These are phyloP conservation scores for Macrophya annulata DNA, from an alignment of 2,888 invertebrate species.

Conservation along the genomic window DNA sequence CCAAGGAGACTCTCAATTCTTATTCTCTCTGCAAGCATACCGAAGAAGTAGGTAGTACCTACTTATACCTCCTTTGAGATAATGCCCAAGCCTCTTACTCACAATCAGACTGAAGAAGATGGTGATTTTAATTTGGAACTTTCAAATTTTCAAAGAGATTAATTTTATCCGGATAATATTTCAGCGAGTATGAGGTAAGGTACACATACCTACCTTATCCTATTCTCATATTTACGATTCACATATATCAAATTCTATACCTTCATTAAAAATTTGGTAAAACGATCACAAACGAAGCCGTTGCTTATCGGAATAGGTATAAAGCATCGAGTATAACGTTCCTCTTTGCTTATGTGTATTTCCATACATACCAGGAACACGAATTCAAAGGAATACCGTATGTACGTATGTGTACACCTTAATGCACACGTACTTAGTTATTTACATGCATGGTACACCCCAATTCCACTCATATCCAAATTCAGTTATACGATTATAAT, in stretches of 20 bases:
- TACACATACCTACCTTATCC: not conserved
- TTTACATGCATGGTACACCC: conserved; percentile 6
- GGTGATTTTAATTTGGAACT: conserved; percentile 21
- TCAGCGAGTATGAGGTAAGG: not conserved
- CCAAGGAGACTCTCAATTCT: conserved; percentile 13
- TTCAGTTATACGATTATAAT: not conserved
- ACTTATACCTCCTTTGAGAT: conserved; percentile 16
- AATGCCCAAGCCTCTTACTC: conserved; percentile 21
- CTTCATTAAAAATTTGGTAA: not conserved
- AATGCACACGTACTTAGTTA: not conserved
- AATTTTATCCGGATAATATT: conserved; percentile 9
- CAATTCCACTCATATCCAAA: conserved; percentile 8
- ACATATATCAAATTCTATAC: not conserved
- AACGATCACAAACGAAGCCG: not conserved
- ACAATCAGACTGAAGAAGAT: conserved; percentile 5
- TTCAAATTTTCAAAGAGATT: conserved; percentile 14
- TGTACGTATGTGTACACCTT: not conserved
- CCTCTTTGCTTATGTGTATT: not conserved
- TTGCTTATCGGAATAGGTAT: not conserved
- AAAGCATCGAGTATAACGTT: not conserved
- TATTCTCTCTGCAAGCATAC: not conserved
- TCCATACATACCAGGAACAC: not conserved
- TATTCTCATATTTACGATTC: not conserved
- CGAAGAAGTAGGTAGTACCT: not conserved
- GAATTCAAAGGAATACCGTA: conserved; percentile 5